These are phyloP conservation scores for Heliconius nattereri DNA, from an alignment of 1,140 invertebrate species.

Conservation along the genomic window DNA sequence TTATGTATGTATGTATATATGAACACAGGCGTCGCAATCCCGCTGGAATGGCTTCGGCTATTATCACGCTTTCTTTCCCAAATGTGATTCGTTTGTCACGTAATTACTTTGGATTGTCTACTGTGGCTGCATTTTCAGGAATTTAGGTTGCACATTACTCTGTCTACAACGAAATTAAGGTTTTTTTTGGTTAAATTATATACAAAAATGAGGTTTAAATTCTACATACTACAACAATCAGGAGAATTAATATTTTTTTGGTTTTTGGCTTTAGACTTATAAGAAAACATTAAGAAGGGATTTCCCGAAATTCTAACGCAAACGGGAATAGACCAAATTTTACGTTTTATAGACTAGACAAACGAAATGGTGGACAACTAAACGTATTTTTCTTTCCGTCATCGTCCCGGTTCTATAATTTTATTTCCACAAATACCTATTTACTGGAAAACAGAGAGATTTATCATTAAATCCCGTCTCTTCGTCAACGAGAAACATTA, in stretches of 20 bases:
- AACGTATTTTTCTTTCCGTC: too few relatives aligned
- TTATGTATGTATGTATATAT: too few relatives aligned
- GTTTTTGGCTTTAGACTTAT: too few relatives aligned
- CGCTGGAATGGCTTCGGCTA: constrained; percentile 38
- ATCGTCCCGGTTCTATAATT: too few relatives aligned
- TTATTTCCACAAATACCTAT: too few relatives aligned
- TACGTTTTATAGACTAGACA: too few relatives aligned
- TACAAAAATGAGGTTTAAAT: neutral
- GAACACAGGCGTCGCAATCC: constrained; percentile 49
- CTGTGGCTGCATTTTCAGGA: neutral
- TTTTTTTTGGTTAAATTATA: neutral
- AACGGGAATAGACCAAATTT: too few relatives aligned
- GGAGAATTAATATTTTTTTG: too few relatives aligned
- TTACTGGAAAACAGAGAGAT: neutral
- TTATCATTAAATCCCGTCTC: neutral
- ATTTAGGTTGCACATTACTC: constrained; percentile 11
- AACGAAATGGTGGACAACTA: too few relatives aligned
- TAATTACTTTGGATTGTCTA: neutral
- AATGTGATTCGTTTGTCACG: constrained; percentile 22
- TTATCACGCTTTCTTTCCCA: constrained; percentile 51
- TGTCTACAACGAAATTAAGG: neutral
- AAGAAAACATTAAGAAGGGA: too few relatives aligned
- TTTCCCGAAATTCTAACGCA: too few relatives aligned
- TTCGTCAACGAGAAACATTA: neutral
- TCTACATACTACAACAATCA: neutral